These are phyloP conservation scores for Chaenocephalus aceratus DNA, from an alignment of 2,113 vertebrate species.

Conservation along the genomic window DNA sequence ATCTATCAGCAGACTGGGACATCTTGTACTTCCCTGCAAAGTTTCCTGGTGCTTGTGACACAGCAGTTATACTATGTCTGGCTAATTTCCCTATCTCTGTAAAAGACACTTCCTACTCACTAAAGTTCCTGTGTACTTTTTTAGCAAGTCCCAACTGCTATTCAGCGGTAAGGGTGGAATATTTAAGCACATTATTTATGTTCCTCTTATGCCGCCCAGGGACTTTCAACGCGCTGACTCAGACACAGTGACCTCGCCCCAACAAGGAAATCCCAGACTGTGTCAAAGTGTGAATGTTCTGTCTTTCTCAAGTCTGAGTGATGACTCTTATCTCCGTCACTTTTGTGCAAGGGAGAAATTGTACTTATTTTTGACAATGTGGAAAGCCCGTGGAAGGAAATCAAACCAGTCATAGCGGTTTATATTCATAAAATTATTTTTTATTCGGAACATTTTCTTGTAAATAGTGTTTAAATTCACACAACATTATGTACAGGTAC, in stretches of 20 bases:
- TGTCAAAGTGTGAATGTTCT: conserved; percentile 48
- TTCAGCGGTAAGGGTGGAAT: conserved; percentile 41
- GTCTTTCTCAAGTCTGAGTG: conserved; percentile 41
- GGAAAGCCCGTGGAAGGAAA: conserved; percentile 43
- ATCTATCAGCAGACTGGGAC: background rate
- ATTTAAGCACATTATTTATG: conserved; percentile 44
- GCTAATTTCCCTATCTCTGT: conserved; percentile 5
- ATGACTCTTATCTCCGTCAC: conserved; percentile 40
- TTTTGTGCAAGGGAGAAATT: conserved; percentile 33
- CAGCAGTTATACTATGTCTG: background rate
- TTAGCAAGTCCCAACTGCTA: conserved; percentile 3
- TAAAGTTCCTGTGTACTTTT: conserved; percentile 14
- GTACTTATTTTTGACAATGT: conserved; percentile 9
- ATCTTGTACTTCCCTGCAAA: conserved; percentile 28
- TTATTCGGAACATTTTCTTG: conserved; percentile 63
- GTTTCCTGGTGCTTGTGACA: conserved; percentile 28
- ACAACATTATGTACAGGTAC: conserved; percentile 74
- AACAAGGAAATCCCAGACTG: conserved; percentile 78
- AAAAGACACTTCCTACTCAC: conserved; percentile 29
- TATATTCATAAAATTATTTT: conserved; percentile 62
- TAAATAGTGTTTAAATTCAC: conserved; percentile 83
- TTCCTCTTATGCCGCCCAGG: conserved; percentile 65
- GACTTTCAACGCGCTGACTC: conserved; percentile 77
- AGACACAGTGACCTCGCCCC: conserved; percentile 71
- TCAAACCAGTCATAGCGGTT: conserved; percentile 1